Base-by-base conservation (phyloP, 2,797 vertebrate species). In the Gadopsis bispinosus region DNA sequence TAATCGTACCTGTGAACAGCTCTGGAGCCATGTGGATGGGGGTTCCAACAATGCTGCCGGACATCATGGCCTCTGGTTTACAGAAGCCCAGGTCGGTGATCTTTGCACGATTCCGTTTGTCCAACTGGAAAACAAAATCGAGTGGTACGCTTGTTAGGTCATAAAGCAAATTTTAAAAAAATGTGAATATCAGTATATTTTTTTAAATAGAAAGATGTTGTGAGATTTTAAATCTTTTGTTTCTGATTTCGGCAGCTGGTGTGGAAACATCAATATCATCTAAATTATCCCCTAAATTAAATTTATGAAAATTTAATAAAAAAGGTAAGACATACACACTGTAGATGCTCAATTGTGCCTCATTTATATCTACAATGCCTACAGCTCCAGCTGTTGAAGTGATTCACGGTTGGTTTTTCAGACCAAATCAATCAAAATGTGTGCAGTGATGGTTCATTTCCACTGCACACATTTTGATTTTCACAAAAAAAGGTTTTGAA, bases 61-160 rank as follows among this genome's bases (percentile, higher is more conserved):
- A 99, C 98, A 99, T 99, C 98, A 99, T 99, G 80, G 98, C 98
- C 90, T 99, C 98, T 3, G 98, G 98, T 87, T 99, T 99, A 88
- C 98, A 99, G 93, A 99, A 99, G 66, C 98, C 98, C 83, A 99
- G 79, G 85, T 99, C 98, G 0, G 98, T 99, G 93, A 99, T 99
- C 92, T 99, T 99, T 56, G 98, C 98, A 33, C 98, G 95, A 48
- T 98, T 98, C 89, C 96, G 97, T 91, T 96, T 99, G 94, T 99
- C 98, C 89, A 99, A 92, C 98, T 99, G 85, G 6, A 77, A 45
- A 29, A 68, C 14, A 70, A 39, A 79, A 39, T 39, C 37, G 1
- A 65, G 29, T 1, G 16, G 9, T 22, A 11, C 41, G 3, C 19
- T 29, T 3, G 9, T 35, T 29, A 39, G 31, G 6, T 62, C 4